These are phyloP conservation scores for Trichonephila clavata DNA, from an alignment of 1,140 invertebrate genomes.

Conservation along the genomic window DNA sequence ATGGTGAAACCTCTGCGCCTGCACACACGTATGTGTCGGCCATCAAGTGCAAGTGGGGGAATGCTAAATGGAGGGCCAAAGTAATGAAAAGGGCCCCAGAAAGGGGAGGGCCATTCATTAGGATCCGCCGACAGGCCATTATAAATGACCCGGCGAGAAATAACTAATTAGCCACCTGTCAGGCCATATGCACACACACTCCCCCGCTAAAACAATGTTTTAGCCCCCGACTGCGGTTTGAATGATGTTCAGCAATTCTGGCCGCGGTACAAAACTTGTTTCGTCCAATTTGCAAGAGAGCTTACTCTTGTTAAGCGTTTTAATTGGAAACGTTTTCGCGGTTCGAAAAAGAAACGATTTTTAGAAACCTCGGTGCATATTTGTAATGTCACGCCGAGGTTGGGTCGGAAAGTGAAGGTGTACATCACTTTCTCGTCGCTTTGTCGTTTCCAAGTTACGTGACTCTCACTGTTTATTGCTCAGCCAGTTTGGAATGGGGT, in stretches of 20 bases:
- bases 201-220: slow-evolving; percentile 73
- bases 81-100: slow-evolving; percentile 76
- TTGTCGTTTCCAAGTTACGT: background rate
- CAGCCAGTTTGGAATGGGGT: background rate
- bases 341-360: slow-evolving; percentile 56
- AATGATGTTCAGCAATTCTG: slow-evolving; percentile 68
- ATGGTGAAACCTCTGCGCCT: slow-evolving; percentile 7
- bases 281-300: slow-evolving; percentile 75
- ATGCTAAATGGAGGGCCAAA: slow-evolving; percentile 77
- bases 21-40: slow-evolving; percentile 16
- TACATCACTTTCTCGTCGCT: background rate
- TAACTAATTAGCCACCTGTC: slow-evolving; percentile 77
- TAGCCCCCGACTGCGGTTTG: slow-evolving; percentile 43
- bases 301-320: slow-evolving; percentile 74
- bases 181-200: slow-evolving; percentile 66
- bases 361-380: slow-evolving; percentile 49
- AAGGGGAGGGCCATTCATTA: slow-evolving; percentile 76
- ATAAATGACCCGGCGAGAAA: slow-evolving; percentile 77
- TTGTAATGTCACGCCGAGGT: slow-evolving; percentile 15
- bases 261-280: slow-evolving; percentile 64
- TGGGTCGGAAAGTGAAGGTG: background rate
- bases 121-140: slow-evolving; percentile 76
- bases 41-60: slow-evolving; percentile 70
- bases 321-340: slow-evolving; percentile 76
- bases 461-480: background rate